Evolutionary conservation across 2,888 invertebrate genomes (phyloP).

Genomic region (Pasiphila rectangulata): DNA sequence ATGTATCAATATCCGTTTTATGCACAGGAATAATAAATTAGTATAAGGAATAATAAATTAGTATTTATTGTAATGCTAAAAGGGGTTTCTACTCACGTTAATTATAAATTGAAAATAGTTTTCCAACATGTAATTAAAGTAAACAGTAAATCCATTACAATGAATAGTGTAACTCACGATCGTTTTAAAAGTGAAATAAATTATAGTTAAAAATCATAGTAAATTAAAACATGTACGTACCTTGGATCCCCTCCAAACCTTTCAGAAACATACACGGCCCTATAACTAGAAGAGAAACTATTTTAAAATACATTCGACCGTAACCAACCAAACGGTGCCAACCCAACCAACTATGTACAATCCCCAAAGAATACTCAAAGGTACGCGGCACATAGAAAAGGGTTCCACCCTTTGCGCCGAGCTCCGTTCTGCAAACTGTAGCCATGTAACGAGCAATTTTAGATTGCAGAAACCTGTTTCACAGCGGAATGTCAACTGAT

Average conservation of each 20-base stretch:
- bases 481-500: constrained; percentile 4
- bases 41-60: too few relatives aligned
- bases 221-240: background rate
- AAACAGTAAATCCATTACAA: too few relatives aligned
- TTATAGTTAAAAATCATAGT: too few relatives aligned
- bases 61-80: too few relatives aligned
- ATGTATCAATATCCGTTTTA: too few relatives aligned
- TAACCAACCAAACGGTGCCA: constrained; percentile 17
- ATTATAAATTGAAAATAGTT: too few relatives aligned
- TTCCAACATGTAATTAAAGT: too few relatives aligned
- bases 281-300: constrained; percentile 3
- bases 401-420: constrained; percentile 61
- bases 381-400: constrained; percentile 45
- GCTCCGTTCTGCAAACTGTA: constrained; percentile 66
- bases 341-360: constrained; percentile 25
- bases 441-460: constrained; percentile 37
- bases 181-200: too few relatives aligned
- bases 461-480: constrained; percentile 31
- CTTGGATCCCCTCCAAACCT: background rate
- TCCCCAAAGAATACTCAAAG: constrained; percentile 36
- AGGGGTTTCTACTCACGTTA: too few relatives aligned
- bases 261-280: background rate
- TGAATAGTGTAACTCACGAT: too few relatives aligned
- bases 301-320: constrained; percentile 1
- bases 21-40: too few relatives aligned